Evolutionary conservation across 2,888 invertebrate species (phyloP).

Genomic region (Cheiracanthium punctorium): DNA sequence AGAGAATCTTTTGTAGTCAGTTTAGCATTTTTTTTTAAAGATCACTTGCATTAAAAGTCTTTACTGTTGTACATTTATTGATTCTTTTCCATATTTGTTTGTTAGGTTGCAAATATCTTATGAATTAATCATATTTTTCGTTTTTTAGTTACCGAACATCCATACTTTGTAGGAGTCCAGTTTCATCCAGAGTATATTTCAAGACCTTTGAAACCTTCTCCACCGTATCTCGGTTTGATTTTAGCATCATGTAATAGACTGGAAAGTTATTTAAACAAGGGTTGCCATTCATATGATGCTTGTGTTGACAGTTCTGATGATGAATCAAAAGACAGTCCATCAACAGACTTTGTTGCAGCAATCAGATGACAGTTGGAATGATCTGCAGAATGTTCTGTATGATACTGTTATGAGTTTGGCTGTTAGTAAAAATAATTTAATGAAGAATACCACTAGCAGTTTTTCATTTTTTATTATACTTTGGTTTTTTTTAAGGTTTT

Average conservation of each 20-base stretch:
- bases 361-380: no score
- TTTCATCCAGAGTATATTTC: slow-evolving; percentile 99
- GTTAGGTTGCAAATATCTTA: no score
- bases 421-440: no score
- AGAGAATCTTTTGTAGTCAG: no score
- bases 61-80: background rate
- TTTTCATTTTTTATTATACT: no score
- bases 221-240: slow-evolving; percentile 95
- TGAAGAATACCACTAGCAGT: no score
- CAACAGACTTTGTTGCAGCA: no score
- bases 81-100: no score
- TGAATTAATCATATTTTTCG: no score
- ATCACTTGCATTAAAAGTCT: background rate
- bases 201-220: slow-evolving; percentile 91
- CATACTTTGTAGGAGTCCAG: slow-evolving; percentile 95
- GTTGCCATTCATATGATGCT: slow-evolving; percentile 75
- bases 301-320: slow-evolving; percentile 10
- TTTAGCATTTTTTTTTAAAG: background rate
- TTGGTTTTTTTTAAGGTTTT: no score
- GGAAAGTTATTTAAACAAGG: slow-evolving; percentile 71
- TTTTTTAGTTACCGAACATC: slow-evolving; percentile 81
- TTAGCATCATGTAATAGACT: slow-evolving; percentile 66
- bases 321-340: background rate
- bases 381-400: no score
- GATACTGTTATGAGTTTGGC: no score